phyloP scores from a whole-genome alignment of 2,888 invertebrate genomes.

The Tipula lateralis region DNA sequence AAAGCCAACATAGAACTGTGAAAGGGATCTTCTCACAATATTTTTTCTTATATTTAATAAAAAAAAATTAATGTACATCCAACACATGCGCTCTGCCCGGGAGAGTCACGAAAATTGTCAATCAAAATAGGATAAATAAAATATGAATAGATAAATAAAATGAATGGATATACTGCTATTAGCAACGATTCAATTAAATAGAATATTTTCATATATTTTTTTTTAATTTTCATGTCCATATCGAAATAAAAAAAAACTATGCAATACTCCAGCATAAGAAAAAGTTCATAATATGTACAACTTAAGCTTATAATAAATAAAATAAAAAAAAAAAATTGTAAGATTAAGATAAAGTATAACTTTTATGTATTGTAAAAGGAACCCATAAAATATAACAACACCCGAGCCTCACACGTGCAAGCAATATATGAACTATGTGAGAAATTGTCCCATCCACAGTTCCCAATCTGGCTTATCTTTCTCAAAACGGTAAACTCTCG shows the following conservation, averaged over 20 bases:
- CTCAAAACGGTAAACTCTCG: constrained; percentile 33
- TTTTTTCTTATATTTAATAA: constrained; percentile 43
- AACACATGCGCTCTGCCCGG: constrained; percentile 52
- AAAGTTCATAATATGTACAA: constrained; percentile 38
- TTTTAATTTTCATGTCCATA: constrained; percentile 29
- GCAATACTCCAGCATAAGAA: constrained; percentile 28
- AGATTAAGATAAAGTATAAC: constrained; percentile 19
- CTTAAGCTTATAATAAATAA: constrained; percentile 37
- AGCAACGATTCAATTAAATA: constrained; percentile 6
- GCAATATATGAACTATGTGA: constrained; percentile 56
- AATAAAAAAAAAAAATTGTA: constrained; percentile 31
- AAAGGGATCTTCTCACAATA: constrained; percentile 73
- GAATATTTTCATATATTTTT: constrained; percentile 30
- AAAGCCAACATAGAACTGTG: constrained; percentile 82
- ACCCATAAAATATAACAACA: constrained; percentile 34
- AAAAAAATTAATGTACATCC: constrained; percentile 45
- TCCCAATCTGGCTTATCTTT: constrained; percentile 63
- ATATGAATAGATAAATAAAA: constrained; percentile 27
- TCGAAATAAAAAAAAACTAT: constrained; percentile 26
- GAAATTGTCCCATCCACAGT: constrained; percentile 70
- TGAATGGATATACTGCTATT: constrained; percentile 29
- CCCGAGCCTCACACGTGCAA: constrained; percentile 41
- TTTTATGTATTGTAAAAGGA: constrained; percentile 31
- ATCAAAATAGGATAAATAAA: constrained; percentile 30
- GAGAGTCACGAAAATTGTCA: constrained; percentile 43